Conservation (phyloP, 2,113 vertebrate genomes). For the Python bivittatus region DNA sequence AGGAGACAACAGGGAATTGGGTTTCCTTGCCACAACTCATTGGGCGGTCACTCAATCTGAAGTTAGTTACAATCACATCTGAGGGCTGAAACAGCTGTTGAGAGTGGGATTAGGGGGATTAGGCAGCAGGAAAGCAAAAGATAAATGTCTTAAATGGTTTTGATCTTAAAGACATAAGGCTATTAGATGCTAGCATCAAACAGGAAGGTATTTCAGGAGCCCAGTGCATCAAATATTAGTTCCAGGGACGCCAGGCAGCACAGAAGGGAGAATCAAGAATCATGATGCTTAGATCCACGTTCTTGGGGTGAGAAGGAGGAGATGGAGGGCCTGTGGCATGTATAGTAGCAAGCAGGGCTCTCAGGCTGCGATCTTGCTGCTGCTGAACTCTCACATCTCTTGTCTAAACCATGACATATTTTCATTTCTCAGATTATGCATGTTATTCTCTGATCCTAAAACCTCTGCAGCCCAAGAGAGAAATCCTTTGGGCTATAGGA, state of each 20-base stretch:
- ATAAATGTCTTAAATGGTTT: constrained; percentile 39
- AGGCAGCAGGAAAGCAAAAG: constrained; percentile 31
- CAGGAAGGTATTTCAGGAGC: constrained; percentile 1
- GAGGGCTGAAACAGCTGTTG: constrained; percentile 24
- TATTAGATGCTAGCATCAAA: constrained; percentile 26
- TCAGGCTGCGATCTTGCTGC: background rate
- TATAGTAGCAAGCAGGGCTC: background rate
- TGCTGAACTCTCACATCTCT: background rate
- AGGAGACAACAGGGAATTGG: background rate
- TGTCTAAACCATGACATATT: background rate
- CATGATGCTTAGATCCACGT: background rate
- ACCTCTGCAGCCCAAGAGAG: background rate
- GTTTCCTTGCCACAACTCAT: constrained; percentile 24
- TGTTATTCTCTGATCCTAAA: background rate
- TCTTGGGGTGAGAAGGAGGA: background rate
- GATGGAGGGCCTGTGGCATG: background rate
- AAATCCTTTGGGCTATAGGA: background rate
- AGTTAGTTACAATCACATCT: constrained; percentile 11
- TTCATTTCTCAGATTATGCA: background rate
- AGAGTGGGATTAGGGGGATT: constrained; percentile 22
- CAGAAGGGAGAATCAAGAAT: background rate
- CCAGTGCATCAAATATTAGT: background rate
- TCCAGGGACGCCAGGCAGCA: background rate
- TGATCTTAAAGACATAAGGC: constrained; percentile 38
- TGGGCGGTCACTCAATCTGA: constrained; percentile 22